Evolutionary conservation across 1,140 invertebrate genomes (phyloP), one percentile per base, ranked within the genome.

Genomic region (Atta cephalotes): DNA sequence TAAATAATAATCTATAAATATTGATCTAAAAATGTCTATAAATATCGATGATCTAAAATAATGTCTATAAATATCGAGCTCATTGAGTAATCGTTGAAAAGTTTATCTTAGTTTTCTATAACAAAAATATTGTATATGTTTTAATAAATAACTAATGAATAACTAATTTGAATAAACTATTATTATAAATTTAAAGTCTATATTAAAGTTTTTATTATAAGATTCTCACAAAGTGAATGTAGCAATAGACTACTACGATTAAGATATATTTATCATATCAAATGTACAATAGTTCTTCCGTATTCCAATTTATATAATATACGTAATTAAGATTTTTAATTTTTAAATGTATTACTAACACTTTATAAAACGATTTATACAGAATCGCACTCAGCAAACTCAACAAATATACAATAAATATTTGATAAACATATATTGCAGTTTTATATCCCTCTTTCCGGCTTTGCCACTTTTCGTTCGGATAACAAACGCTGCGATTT

Each of bases 401-500:
- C 4, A 35, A 78, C 10, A 63, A 78, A 49, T 49, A 31, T 21
- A 16, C 12, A 6, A 45, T 35, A 31, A 45, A 2, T 31, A 62
- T 45, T 60, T 25, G 39, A 62, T 16, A 62, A 51, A 51, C 16
- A 58, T 6, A 28, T 49, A 31, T 65, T 21, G 14, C 18, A 65
- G 25, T 65, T 49, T 31, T 49, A 28, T n/a, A n/a, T 31, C 25
- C 9, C 14, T 10, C n/a, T 39, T 53, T 35, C 9, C 45, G 12
- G 9, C 3, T 5, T 31, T 39, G 21, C 21, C 21, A 49, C 78
- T 53, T 21, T 58, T 71, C 77, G 25, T 51, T 68, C 31, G 21
- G n/a, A 71, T 53, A 71, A 81, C 31, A 71, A 39, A 39, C 66
- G 31, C 16, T 51, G 51, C 51, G 35, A 71, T 80, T 56, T 79